phyloP scores from a whole-genome alignment of 2,888 invertebrate species.

The Caenorhabditis plicata region DNA sequence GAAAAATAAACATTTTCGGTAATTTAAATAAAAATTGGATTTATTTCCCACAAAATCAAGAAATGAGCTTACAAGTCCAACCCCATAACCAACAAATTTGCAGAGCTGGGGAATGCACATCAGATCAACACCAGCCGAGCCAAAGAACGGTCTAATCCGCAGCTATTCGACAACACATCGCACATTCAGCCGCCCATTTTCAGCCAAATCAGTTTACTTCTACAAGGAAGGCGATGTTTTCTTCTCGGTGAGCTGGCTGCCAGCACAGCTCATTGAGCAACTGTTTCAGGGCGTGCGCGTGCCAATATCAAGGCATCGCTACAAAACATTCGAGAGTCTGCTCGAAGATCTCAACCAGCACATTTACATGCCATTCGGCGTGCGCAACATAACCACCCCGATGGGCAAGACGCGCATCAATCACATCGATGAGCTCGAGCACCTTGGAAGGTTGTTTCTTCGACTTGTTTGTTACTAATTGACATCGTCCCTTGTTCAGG shows the following conservation, averaged over 20 bases:
- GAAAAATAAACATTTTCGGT: too few species aligned
- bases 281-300: conserved; percentile 61
- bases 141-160: conserved; percentile 51
- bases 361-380: conserved; percentile 40
- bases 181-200: conserved; percentile 57
- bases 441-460: conserved; percentile 58
- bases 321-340: conserved; percentile 61
- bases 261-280: neutral
- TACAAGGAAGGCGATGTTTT: conserved; percentile 63
- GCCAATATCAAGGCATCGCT: conserved; percentile 62
- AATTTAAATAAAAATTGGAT: too few species aligned
- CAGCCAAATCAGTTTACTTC: conserved; percentile 65
- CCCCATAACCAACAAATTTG: too few species aligned
- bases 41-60: too few species aligned
- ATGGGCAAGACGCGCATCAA: conserved; percentile 52
- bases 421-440: conserved; percentile 54
- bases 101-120: too few species aligned
- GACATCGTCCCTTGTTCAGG: conserved; percentile 20
- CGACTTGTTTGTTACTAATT: neutral
- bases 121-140: too few species aligned
- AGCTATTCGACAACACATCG: conserved; percentile 30
- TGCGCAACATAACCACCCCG: conserved; percentile 56
- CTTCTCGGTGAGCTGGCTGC: conserved; percentile 51
- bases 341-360: conserved; percentile 61
- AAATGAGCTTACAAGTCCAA: too few species aligned